Conservation (phyloP, 2,113 vertebrate species). For the Aphyosemion australe region DNA sequence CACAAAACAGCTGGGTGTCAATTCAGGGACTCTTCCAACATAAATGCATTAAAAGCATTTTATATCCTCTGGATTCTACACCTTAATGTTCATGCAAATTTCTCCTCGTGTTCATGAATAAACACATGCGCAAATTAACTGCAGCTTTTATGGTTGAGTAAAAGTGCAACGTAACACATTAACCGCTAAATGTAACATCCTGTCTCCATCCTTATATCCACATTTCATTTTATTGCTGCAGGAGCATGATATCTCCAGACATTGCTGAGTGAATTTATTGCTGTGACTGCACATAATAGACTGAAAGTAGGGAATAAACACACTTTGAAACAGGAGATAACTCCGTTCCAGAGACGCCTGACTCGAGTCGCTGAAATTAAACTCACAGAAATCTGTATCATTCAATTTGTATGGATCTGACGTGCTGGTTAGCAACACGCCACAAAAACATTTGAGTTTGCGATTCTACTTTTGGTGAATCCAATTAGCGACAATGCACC, state of each 20-base stretch:
- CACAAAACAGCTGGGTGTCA: slow-evolving; percentile 45
- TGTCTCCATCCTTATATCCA: slow-evolving; percentile 53
- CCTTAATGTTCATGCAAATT: slow-evolving; percentile 33
- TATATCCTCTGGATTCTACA: slow-evolving; percentile 16
- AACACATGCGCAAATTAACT: slow-evolving; percentile 13
- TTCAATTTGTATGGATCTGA: slow-evolving; percentile 51
- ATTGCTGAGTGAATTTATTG: slow-evolving; percentile 62
- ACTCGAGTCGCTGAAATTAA: slow-evolving; percentile 52
- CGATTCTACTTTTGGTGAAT: slow-evolving; percentile 45
- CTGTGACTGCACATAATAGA: slow-evolving; percentile 57
- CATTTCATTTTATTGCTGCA: slow-evolving; percentile 69
- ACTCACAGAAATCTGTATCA: slow-evolving; percentile 58
- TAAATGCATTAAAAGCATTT: slow-evolving; percentile 37
- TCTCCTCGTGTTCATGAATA: slow-evolving; percentile 30
- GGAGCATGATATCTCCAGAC: slow-evolving; percentile 59
- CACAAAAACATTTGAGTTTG: slow-evolving; percentile 24
- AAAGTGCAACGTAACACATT: slow-evolving; percentile 61
- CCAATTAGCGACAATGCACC: slow-evolving; percentile 60
- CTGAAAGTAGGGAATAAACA: slow-evolving; percentile 27
- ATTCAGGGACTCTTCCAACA: slow-evolving; percentile 44
- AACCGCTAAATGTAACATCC: slow-evolving; percentile 54
- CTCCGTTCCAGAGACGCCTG: slow-evolving; percentile 35
- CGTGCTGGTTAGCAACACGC: slow-evolving; percentile 30
- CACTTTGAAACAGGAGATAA: slow-evolving; percentile 59
- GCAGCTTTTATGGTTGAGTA: slow-evolving; percentile 47